These are phyloP conservation scores for Drosophila multiciliata DNA, from an alignment of 2,888 invertebrate species.

Conservation along the genomic window DNA sequence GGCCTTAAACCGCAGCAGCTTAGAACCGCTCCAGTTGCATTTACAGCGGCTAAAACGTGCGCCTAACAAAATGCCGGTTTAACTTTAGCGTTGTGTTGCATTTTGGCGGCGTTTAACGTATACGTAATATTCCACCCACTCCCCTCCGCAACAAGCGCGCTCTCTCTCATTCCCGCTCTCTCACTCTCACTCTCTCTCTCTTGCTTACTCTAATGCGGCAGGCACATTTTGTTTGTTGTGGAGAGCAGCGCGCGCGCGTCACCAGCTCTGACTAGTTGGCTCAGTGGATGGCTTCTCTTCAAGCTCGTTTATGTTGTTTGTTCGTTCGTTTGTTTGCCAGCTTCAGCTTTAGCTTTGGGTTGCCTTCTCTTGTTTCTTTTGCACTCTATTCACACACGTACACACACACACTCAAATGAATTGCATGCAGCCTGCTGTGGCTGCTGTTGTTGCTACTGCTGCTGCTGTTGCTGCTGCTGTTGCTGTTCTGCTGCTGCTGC, in stretches of 20 bases:
- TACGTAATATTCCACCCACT: slow-evolving; percentile 61
- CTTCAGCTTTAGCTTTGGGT: slow-evolving; percentile 40
- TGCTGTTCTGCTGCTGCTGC: slow-evolving; percentile 29
- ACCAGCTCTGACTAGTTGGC: slow-evolving; percentile 58
- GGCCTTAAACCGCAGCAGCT: neutral
- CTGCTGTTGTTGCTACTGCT: slow-evolving; percentile 17
- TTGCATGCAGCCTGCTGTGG: slow-evolving; percentile 46
- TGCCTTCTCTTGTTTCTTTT: slow-evolving; percentile 64
- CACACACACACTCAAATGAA: slow-evolving; percentile 27
- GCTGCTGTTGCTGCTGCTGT: slow-evolving; percentile 17
- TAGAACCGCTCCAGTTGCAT: slow-evolving; percentile 1
- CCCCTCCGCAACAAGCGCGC: slow-evolving; percentile 10
- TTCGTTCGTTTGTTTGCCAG: slow-evolving; percentile 56
- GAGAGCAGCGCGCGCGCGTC: slow-evolving; percentile 73
- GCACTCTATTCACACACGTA: slow-evolving; percentile 50
- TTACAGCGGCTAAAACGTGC: slow-evolving; percentile 38
- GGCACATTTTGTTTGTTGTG: slow-evolving; percentile 51
- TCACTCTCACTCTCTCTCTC: slow-evolving; percentile 1
- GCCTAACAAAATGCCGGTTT: slow-evolving; percentile 72
- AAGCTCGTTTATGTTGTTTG: slow-evolving; percentile 54
- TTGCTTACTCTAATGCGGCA: slow-evolving; percentile 1
- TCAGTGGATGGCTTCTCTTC: slow-evolving; percentile 38
- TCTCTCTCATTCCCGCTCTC: too few species aligned
- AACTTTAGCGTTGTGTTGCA: slow-evolving; percentile 62
- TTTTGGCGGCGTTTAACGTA: slow-evolving; percentile 59